Percentiles rank a stretch among this genome's conserved stretches.
Evolutionary conservation across 1,140 invertebrate species (phyloP).

Genomic region (Tetramorium simillimum): DNA sequence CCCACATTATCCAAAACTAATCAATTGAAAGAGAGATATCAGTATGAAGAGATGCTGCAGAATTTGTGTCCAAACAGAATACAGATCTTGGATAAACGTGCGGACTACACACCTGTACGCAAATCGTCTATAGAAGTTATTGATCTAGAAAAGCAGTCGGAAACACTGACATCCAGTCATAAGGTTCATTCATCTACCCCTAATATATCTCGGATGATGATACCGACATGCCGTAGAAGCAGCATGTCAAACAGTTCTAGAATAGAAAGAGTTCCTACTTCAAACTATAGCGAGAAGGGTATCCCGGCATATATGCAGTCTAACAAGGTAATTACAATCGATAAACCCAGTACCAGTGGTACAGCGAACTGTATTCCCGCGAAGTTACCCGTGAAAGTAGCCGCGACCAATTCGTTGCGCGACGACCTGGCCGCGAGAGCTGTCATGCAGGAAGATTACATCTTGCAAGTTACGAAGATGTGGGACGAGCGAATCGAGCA

Average conservation of each 20-base stretch:
- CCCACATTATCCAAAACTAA: constrained; percentile 72
- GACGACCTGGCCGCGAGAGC: constrained; percentile 77
- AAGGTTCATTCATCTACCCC: constrained; percentile 1
- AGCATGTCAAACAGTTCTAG: background rate
- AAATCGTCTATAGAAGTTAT: constrained; percentile 72
- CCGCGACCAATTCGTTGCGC: constrained; percentile 77
- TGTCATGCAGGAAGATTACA: constrained; percentile 75
- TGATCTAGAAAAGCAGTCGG: constrained; percentile 72
- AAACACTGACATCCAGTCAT: background rate
- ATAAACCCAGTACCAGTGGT: constrained; percentile 8
- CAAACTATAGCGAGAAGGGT: constrained; percentile 16
- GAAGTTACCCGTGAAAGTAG: constrained; percentile 37
- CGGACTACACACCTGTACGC: constrained; percentile 43
- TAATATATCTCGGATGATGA: background rate
- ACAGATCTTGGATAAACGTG: constrained; percentile 62
- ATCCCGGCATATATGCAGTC: background rate
- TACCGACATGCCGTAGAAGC: background rate
- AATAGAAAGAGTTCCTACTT: constrained; percentile 43
- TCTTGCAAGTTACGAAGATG: constrained; percentile 71
- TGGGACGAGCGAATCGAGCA: constrained; percentile 78
- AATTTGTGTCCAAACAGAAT: constrained; percentile 73
- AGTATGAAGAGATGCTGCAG: constrained; percentile 79
- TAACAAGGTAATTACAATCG: background rate
- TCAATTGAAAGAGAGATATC: constrained; percentile 75
- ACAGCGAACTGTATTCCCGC: background rate